A percentile compares a stretch with the other conserved stretches of the same genome.
Conservation (phyloP, 2,797 vertebrate species). For the Tinamus major region DNA sequence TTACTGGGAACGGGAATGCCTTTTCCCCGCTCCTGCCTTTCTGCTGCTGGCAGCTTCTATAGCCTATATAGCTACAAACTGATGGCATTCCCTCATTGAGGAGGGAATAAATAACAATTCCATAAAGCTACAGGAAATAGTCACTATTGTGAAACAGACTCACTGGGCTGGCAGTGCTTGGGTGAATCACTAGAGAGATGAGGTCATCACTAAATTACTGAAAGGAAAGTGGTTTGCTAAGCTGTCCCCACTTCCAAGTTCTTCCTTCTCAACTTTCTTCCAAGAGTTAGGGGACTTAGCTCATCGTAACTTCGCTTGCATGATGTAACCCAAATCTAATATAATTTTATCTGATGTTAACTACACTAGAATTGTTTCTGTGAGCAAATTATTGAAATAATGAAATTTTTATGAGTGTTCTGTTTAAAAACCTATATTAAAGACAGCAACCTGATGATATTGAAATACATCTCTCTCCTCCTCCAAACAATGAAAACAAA, state of each 20-base stretch:
- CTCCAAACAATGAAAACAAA: not conserved
- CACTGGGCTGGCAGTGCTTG: not conserved
- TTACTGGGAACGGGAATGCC: not conserved
- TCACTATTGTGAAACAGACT: not conserved
- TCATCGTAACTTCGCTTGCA: not conserved
- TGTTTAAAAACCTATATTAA: not conserved
- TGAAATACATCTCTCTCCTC: not conserved
- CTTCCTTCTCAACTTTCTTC: not conserved
- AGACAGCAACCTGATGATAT: not conserved
- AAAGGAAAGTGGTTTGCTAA: not conserved
- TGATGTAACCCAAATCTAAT: not conserved
- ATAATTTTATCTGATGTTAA: not conserved
- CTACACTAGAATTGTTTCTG: not conserved
- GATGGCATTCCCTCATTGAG: not conserved
- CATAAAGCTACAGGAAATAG: not conserved
- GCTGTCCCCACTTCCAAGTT: not conserved
- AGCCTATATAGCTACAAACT: not conserved
- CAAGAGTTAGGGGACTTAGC: not conserved
- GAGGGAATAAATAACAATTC: not conserved
- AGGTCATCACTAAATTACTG: not conserved
- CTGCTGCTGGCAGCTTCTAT: not conserved
- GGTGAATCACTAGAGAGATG: not conserved
- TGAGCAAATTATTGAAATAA: not conserved
- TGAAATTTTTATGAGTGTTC: not conserved
- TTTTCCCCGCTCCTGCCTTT: not conserved